Evolutionary conservation across 2,888 invertebrate species (phyloP).

Genomic region (Dasypolia templi): DNA sequence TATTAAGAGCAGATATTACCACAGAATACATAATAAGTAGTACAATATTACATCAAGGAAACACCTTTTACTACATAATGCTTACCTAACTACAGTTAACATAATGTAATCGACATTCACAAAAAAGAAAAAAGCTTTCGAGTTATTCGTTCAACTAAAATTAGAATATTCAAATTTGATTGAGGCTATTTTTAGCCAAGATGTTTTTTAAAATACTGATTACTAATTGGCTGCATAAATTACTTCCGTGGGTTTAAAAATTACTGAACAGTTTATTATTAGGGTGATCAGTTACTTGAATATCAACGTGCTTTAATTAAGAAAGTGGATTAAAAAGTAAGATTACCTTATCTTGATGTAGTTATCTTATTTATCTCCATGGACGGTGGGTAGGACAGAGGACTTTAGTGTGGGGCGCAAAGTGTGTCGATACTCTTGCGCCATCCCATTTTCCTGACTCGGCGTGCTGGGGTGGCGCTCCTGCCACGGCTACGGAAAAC

Average conservation of each 20-base stretch:
- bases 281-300: not conserved
- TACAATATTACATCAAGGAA: conserved; percentile 11
- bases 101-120: conserved; percentile 37
- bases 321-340: not conserved
- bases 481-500: not conserved
- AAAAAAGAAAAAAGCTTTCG: conserved; percentile 31
- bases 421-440: not conserved
- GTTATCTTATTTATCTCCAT: not conserved
- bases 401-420: not conserved
- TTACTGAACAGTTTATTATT: not conserved
- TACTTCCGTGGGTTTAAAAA: conserved; percentile 24
- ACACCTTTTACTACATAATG: conserved; percentile 16
- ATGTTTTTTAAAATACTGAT: conserved; percentile 12
- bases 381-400: not conserved
- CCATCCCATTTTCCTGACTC: too few relatives aligned
- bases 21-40: too few relatives aligned
- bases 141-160: conserved; percentile 30
- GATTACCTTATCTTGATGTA: too few relatives aligned
- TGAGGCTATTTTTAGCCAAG: conserved; percentile 9
- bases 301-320: not conserved
- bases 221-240: conserved; percentile 15
- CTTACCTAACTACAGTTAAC: conserved; percentile 41
- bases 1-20: too few relatives aligned
- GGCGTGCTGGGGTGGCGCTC: not conserved
- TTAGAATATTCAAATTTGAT: conserved; percentile 47